Evolutionary conservation across 2,113 vertebrate genomes (phyloP).

Genomic region (Herpetotheres cachinnans): DNA sequence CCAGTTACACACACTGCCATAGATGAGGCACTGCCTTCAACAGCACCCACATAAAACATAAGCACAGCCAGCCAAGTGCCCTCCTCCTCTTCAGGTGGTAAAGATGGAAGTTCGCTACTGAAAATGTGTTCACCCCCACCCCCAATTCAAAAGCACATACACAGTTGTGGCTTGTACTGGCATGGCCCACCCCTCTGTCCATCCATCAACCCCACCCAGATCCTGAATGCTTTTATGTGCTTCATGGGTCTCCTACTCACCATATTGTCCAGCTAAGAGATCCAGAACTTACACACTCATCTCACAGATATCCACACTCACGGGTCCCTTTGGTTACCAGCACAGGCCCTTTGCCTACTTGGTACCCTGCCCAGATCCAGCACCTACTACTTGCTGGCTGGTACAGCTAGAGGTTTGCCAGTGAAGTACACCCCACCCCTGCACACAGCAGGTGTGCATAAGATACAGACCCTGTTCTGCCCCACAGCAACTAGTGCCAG

Average conservation of each 20-base stretch:
- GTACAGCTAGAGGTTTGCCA: not conserved
- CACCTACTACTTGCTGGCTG: accelerated
- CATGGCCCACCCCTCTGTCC: not conserved
- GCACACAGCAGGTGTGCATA: not conserved
- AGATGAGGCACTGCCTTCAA: not conserved
- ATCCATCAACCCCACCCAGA: not conserved
- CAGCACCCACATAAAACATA: not conserved
- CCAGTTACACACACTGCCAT: not conserved
- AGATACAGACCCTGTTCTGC: not conserved
- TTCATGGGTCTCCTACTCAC: not conserved
- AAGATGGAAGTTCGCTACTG: not conserved
- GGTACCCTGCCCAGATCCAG: not conserved
- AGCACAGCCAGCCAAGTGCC: not conserved
- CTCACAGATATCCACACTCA: not conserved
- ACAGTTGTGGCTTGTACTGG: not conserved
- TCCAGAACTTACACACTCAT: not conserved
- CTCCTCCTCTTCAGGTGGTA: not conserved
- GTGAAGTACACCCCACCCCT: not conserved
- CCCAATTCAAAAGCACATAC: not conserved
- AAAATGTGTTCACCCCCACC: accelerated
- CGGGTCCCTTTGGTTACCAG: too few relatives aligned
- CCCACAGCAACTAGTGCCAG: not conserved
- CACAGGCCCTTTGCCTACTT: not conserved
- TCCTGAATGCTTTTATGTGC: not conserved
- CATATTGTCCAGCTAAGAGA: not conserved